Percentiles rank a stretch among this genome's conserved stretches.
Evolutionary conservation across 2,113 vertebrate genomes (phyloP).

Genomic region (Jacana jacana): DNA sequence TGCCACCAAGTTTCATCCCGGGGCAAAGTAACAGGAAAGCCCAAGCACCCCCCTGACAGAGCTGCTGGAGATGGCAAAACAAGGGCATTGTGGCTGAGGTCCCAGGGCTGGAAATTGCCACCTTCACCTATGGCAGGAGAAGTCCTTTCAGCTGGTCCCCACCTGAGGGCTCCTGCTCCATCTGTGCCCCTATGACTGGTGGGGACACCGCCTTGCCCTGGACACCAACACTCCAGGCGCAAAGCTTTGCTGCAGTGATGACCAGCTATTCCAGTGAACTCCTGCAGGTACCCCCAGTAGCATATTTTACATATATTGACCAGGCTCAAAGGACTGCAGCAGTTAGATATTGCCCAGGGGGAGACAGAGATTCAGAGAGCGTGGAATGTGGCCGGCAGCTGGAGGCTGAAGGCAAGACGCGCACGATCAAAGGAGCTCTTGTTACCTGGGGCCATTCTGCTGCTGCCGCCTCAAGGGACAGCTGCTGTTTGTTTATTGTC

Average conservation of each 20-base stretch:
- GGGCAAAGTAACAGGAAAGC: not conserved
- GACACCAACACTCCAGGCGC: not conserved
- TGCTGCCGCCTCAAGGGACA: not conserved
- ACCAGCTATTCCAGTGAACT: not conserved
- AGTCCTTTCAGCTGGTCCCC: too few species aligned
- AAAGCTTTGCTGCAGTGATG: not conserved
- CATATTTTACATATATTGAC: not conserved
- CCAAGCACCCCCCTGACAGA: not conserved
- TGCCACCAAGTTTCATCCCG: not conserved
- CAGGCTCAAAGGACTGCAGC: not conserved
- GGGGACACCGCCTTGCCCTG: not conserved
- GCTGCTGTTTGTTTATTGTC: not conserved
- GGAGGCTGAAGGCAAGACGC: slow-evolving; percentile 28
- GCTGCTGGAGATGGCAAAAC: not conserved
- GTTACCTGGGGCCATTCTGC: slow-evolving; percentile 14
- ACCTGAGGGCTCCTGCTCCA: too few species aligned
- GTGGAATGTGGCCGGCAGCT: not conserved
- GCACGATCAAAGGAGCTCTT: slow-evolving; percentile 38
- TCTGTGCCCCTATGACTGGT: accelerated
- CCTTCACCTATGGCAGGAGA: not conserved
- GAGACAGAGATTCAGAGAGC: not conserved
- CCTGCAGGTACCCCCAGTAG: not conserved
- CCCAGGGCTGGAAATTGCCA: accelerated
- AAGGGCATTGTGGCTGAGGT: too few species aligned
- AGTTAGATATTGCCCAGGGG: slow-evolving; percentile 16